Evolutionary conservation across 2,113 vertebrate genomes (phyloP).

Genomic region (Tretioscincus oriximinensis): DNA sequence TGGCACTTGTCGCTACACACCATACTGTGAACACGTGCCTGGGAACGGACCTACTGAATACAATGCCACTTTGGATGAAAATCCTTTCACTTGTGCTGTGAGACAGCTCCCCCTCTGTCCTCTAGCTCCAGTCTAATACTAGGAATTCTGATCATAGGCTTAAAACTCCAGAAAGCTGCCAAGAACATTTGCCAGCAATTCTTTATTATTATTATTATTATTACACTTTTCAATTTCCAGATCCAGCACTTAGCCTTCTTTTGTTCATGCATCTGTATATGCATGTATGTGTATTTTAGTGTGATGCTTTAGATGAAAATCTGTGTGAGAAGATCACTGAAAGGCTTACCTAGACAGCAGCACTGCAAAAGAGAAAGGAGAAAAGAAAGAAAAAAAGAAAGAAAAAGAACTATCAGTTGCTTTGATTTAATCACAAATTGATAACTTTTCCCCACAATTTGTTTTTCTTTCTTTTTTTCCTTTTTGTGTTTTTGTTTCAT

Average conservation of each 20-base stretch:
- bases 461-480: slow-evolving; percentile 45
- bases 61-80: not conserved
- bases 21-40: not conserved
- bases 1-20: not conserved
- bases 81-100: not conserved
- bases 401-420: not conserved
- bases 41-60: not conserved
- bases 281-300: slow-evolving; percentile 61
- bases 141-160: slow-evolving; percentile 33
- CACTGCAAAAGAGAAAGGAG: slow-evolving; percentile 39
- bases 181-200: slow-evolving; percentile 51
- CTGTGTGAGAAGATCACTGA: slow-evolving; percentile 62
- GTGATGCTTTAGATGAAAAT: slow-evolving; percentile 60
- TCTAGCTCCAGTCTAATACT: slow-evolving; percentile 5
- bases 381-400: too few relatives aligned
- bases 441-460: slow-evolving; percentile 23
- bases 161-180: slow-evolving; percentile 48
- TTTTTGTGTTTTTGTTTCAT: slow-evolving; percentile 34
- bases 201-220: slow-evolving; percentile 25
- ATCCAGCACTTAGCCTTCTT: slow-evolving; percentile 40
- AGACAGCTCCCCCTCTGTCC: not conserved
- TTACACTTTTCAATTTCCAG: slow-evolving; percentile 63
- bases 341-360: slow-evolving; percentile 59
- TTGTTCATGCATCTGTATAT: slow-evolving; percentile 43
- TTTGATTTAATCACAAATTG: slow-evolving; percentile 52